These are phyloP conservation scores for Mormyrus proboscirostris DNA, from an alignment of 2,797 vertebrate species.

Conservation along the genomic window DNA sequence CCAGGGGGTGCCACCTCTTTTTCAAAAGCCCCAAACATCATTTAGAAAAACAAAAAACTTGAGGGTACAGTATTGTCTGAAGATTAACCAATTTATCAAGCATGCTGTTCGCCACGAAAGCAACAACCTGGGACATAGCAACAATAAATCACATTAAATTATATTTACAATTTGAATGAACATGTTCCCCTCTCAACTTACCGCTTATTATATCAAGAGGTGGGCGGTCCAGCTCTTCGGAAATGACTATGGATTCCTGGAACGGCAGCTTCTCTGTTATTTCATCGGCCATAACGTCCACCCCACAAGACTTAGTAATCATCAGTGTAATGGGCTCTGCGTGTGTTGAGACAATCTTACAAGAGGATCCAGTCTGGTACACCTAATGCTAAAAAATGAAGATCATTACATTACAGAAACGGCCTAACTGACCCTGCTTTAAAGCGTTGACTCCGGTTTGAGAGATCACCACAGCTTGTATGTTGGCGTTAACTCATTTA, in stretches of 20 bases:
- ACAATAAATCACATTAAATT: neutral
- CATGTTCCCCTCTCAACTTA: neutral
- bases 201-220: neutral
- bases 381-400: neutral
- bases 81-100: neutral
- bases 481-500: neutral
- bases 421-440: neutral
- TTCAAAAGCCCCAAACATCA: conserved; percentile 37
- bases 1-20: conserved; percentile 37
- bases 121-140: neutral
- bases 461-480: neutral
- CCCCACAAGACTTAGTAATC: neutral
- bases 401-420: neutral
- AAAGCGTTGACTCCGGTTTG: neutral
- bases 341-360: neutral
- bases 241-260: neutral
- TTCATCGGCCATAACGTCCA: neutral
- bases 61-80: neutral
- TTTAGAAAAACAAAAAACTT: neutral
- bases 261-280: neutral
- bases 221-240: neutral
- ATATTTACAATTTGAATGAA: neutral
- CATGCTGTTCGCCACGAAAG: neutral
- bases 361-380: neutral
- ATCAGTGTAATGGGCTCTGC: neutral